Evolutionary conservation across 2,113 vertebrate species (phyloP).

Genomic region (Perca fluviatilis): DNA sequence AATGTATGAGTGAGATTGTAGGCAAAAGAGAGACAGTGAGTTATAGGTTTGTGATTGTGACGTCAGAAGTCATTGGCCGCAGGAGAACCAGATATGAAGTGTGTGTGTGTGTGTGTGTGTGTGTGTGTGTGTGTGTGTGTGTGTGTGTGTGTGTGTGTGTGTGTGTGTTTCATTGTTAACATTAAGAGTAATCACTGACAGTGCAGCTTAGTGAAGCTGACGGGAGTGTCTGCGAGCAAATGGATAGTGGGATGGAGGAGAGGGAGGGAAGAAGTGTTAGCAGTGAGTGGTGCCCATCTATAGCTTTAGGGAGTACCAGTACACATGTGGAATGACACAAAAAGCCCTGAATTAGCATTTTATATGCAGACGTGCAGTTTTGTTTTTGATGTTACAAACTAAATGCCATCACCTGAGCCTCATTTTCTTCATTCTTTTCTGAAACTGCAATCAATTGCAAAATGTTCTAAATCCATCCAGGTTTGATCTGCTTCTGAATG

Average conservation of each 20-base stretch:
- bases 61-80: conserved; percentile 32
- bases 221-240: conserved; percentile 29
- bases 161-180: conserved; percentile 34
- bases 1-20: neutral
- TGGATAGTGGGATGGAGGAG: conserved; percentile 21
- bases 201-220: conserved; percentile 37
- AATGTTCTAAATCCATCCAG: neutral
- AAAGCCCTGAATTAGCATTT: conserved; percentile 9
- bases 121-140: conserved; percentile 20
- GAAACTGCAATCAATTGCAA: neutral
- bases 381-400: conserved; percentile 5
- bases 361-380: neutral
- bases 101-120: conserved; percentile 23
- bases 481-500: neutral
- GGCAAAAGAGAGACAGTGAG: neutral
- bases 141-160: conserved; percentile 21
- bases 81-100: conserved; percentile 4
- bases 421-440: neutral
- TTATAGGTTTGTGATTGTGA: conserved; percentile 25
- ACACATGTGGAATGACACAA: neutral
- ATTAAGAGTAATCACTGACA: conserved; percentile 20
- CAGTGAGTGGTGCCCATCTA: neutral
- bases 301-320: neutral
- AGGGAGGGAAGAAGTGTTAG: neutral
- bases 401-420: neutral